Evolutionary conservation across 2,888 invertebrate species (phyloP).

Genomic region (Zygothrica quintamaculata): DNA sequence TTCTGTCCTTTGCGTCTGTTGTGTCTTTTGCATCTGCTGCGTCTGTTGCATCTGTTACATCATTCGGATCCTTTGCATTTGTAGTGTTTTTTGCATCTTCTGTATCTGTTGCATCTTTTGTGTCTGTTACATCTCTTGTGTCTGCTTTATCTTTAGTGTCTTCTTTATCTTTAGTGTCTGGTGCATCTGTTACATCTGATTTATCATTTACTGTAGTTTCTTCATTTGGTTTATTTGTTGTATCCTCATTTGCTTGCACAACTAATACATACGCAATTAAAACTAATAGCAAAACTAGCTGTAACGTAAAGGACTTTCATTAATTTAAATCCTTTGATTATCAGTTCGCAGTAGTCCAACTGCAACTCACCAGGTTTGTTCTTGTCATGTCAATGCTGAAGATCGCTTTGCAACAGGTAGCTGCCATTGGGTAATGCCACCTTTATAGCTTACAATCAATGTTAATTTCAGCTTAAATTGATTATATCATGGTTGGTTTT

Average conservation of each 20-base stretch:
- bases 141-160: no score
- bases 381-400: slow-evolving; percentile 25
- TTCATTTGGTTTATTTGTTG: no score
- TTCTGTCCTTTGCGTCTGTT: no score
- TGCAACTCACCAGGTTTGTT: slow-evolving; percentile 22
- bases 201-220: no score
- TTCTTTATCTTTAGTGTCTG: no score
- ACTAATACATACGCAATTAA: slow-evolving; percentile 12
- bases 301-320: background rate
- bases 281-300: slow-evolving; percentile 28
- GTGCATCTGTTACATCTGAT: background rate
- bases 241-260: slow-evolving; percentile 8
- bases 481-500: slow-evolving; percentile 35
- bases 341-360: no score
- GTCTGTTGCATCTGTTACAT: no score
- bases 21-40: no score
- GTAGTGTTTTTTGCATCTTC: background rate
- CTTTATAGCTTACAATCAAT: slow-evolving; percentile 42
- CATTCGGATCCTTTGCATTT: no score
- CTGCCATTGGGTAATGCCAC: slow-evolving; percentile 26
- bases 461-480: slow-evolving; percentile 31
- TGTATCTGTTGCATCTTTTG: background rate
- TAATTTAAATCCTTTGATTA: background rate
- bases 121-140: background rate
- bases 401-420: slow-evolving; percentile 7